Percentiles rank a stretch among this genome's conserved stretches.
These are phyloP conservation scores for Euwallacea similis DNA, from an alignment of 1,140 invertebrate species.

Conservation along the genomic window DNA sequence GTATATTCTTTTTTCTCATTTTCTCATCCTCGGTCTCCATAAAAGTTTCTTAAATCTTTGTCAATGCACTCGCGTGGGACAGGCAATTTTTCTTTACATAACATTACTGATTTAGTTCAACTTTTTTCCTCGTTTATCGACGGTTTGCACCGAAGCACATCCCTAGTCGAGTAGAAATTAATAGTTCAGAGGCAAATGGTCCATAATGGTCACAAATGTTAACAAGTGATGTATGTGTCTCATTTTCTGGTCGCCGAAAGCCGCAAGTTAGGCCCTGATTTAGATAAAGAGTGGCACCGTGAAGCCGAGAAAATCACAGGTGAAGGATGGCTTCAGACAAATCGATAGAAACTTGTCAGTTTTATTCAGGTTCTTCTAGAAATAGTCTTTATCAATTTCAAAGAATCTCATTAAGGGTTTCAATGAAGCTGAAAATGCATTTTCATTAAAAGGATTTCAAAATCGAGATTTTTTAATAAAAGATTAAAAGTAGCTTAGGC, in stretches of 20 bases:
- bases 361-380: background rate
- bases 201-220: conserved; percentile 11
- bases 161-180: too few relatives aligned
- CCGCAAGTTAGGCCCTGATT: conserved; percentile 29
- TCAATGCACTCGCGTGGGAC: too few relatives aligned
- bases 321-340: background rate
- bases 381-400: background rate
- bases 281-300: conserved; percentile 25
- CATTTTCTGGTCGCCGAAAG: conserved; percentile 33
- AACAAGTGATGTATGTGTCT: conserved; percentile 31
- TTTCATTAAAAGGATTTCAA: background rate
- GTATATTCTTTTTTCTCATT: too few relatives aligned
- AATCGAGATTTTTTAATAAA: background rate
- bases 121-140: too few relatives aligned
- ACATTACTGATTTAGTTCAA: too few relatives aligned
- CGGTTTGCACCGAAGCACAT: too few relatives aligned
- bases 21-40: too few relatives aligned
- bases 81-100: too few relatives aligned
- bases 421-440: background rate
- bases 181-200: too few relatives aligned
- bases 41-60: too few relatives aligned
- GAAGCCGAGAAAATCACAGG: background rate
- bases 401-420: background rate
- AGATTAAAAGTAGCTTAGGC: too few relatives aligned
- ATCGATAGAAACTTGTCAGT: background rate